phyloP scores from a whole-genome alignment of 2,113 vertebrate genomes.

The Corythaixoides concolor region DNA sequence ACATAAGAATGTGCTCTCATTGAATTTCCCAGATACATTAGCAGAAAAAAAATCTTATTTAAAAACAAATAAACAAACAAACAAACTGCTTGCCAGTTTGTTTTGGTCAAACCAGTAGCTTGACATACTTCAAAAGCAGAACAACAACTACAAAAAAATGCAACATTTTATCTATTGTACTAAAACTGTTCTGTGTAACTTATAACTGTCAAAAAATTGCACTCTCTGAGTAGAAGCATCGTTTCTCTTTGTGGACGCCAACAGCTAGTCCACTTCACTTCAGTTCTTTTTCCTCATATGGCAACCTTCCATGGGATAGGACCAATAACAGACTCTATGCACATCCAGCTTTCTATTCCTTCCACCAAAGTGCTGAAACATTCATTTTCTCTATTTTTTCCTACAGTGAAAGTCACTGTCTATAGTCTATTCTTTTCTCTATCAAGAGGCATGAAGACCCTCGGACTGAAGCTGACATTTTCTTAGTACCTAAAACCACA shows the following conservation, averaged over 20 bases:
- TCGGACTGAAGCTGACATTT: neutral
- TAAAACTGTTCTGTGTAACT: neutral
- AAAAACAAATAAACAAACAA: neutral
- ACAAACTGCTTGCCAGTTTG: neutral
- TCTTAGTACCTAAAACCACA: neutral
- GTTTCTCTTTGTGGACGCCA: neutral
- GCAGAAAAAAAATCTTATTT: neutral
- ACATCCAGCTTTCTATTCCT: neutral
- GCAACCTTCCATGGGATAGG: neutral
- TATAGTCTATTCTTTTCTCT: neutral
- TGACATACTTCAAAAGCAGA: neutral
- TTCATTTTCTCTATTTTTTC: neutral
- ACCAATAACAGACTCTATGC: neutral
- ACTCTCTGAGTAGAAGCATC: neutral
- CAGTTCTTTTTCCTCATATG: neutral
- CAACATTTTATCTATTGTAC: neutral
- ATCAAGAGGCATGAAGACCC: neutral
- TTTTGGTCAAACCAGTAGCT: neutral
- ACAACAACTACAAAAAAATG: neutral
- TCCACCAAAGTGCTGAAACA: neutral
- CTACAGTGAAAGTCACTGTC: neutral
- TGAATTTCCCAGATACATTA: neutral
- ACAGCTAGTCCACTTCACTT: neutral
- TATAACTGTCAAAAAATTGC: neutral
- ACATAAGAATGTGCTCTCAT: neutral